Conservation (phyloP, 2,797 vertebrate species). For the Loriculus beryllinus region DNA sequence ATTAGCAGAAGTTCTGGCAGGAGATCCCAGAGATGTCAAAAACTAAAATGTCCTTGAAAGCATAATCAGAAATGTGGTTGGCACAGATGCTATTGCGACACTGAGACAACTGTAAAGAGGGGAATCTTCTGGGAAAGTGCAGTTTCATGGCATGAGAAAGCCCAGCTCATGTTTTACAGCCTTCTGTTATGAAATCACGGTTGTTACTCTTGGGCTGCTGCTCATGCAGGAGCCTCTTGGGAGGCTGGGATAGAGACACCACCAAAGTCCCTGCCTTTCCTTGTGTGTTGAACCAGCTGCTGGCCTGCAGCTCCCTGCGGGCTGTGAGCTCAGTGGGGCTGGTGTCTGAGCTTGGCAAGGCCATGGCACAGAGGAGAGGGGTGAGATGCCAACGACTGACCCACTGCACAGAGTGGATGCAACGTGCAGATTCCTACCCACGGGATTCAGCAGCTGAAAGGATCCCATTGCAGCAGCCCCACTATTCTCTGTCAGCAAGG, state of each 20-base stretch:
- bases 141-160: not conserved
- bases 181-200: rapidly evolving
- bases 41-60: slow-evolving; percentile 43
- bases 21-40: not conserved
- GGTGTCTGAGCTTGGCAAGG: not conserved
- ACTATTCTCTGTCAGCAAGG: not conserved
- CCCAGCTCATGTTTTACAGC: not conserved
- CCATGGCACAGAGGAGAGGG: rapidly evolving
- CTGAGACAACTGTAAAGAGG: not conserved
- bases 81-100: not conserved
- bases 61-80: not conserved
- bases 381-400: rapidly evolving
- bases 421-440: not conserved
- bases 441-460: not conserved
- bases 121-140: not conserved
- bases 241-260: not conserved
- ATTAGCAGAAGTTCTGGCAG: slow-evolving; percentile 15
- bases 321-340: not conserved
- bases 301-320: not conserved
- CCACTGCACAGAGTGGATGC: rapidly evolving
- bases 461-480: not conserved
- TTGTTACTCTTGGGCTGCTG: not conserved
- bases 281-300: not conserved
- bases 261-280: too few species aligned
- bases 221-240: not conserved